These are phyloP conservation scores for Zingel zingel DNA, from an alignment of 2,113 vertebrate species.

Conservation along the genomic window DNA sequence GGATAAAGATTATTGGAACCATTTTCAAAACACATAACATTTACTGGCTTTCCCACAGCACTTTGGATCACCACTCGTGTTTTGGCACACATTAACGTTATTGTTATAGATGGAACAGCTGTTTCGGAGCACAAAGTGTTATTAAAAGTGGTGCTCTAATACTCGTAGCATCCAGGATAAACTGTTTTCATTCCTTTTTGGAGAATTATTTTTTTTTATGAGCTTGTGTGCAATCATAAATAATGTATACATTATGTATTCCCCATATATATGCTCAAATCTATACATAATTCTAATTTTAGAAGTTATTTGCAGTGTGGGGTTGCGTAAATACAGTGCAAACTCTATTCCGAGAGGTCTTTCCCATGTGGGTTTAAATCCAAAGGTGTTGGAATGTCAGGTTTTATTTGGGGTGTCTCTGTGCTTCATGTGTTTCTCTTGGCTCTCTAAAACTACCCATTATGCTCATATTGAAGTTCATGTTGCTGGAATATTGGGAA, in stretches of 20 bases:
- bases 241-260: slow-evolving; percentile 24
- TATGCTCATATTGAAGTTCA: slow-evolving; percentile 80
- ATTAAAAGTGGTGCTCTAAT: slow-evolving; percentile 45
- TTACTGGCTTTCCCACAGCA: slow-evolving; percentile 76
- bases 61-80: slow-evolving; percentile 48
- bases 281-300: slow-evolving; percentile 48
- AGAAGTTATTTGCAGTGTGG: slow-evolving; percentile 25
- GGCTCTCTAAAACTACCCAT: slow-evolving; percentile 73
- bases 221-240: slow-evolving; percentile 50
- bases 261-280: slow-evolving; percentile 37
- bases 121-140: slow-evolving; percentile 49
- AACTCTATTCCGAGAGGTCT: slow-evolving; percentile 26
- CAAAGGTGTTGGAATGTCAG: slow-evolving; percentile 69
- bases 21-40: slow-evolving; percentile 73
- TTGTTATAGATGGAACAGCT: slow-evolving; percentile 61
- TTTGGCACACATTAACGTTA: slow-evolving; percentile 66
- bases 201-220: slow-evolving; percentile 5
- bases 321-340: slow-evolving; percentile 32
- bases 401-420: slow-evolving; percentile 65
- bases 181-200: slow-evolving; percentile 57
- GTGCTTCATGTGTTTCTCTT: slow-evolving; percentile 72
- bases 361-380: slow-evolving; percentile 45
- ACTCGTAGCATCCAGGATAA: slow-evolving; percentile 53
- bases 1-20: slow-evolving; percentile 75
- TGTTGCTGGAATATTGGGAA: slow-evolving; percentile 76